Percentiles rank a stretch among this genome's conserved stretches.
Evolutionary conservation across 2,888 invertebrate genomes (phyloP).

Genomic region (Tiphia femorata): DNA sequence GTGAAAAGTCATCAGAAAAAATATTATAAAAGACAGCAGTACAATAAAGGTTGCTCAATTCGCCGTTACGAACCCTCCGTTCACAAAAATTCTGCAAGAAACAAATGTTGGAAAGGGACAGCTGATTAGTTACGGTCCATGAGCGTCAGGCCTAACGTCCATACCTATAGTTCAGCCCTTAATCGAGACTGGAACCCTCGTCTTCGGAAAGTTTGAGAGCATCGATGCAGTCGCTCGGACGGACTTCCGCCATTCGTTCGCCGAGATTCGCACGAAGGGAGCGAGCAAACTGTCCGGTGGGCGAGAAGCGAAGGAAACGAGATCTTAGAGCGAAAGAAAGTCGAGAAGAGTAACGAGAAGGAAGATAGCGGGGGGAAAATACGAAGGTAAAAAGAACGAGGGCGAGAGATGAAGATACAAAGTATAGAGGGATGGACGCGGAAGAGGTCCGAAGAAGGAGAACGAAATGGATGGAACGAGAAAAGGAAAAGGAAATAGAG

Average conservation of each 20-base stretch:
- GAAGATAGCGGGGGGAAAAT: not conserved
- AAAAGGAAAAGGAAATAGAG: not conserved
- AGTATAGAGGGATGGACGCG: conserved; percentile 10
- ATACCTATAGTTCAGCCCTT: conserved; percentile 23
- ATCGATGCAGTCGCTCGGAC: conserved; percentile 15
- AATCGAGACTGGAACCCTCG: conserved; percentile 35
- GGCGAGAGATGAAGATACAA: not conserved
- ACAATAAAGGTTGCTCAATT: too few relatives aligned
- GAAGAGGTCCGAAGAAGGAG: conserved; percentile 1
- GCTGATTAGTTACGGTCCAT: conserved; percentile 25
- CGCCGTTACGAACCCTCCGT: too few relatives aligned
- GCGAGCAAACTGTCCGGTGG: too few relatives aligned
- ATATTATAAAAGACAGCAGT: too few relatives aligned
- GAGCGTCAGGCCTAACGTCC: conserved; percentile 18
- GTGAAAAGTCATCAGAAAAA: too few relatives aligned
- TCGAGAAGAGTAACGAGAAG: not conserved
- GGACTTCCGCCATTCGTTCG: conserved; percentile 9
- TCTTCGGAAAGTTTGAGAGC: conserved; percentile 32
- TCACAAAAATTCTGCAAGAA: not conserved
- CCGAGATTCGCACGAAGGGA: not conserved
- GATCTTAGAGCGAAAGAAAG: not conserved
- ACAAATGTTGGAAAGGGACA: not conserved
- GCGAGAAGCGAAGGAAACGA: not conserved
- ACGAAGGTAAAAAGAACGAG: conserved; percentile 3
- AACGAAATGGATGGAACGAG: conserved; percentile 4